Percentiles rank a stretch among this genome's conserved stretches.
These are phyloP conservation scores for Tenthredo amoena DNA, from an alignment of 2,888 invertebrate genomes.

Conservation along the genomic window DNA sequence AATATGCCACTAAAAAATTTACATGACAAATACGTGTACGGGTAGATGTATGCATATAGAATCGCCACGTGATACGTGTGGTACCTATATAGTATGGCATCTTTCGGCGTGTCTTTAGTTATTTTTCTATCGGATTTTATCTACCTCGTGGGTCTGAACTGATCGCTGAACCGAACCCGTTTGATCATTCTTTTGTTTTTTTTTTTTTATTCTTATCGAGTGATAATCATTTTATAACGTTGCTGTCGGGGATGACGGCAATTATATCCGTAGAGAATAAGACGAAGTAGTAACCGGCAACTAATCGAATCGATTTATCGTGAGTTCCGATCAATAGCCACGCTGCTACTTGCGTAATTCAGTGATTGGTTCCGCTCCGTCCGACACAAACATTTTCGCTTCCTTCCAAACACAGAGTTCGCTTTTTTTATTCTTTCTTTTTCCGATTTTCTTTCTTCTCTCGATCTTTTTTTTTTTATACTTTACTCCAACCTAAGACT, in stretches of 20 bases:
- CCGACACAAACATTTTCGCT: not conserved
- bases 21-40: not conserved
- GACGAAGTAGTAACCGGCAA: not conserved
- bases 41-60: not conserved
- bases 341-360: conserved; percentile 20
- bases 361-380: conserved; percentile 23
- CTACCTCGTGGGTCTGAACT: not conserved
- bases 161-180: not conserved
- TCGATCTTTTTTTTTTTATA: not conserved
- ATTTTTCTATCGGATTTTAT: not conserved
- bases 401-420: not conserved
- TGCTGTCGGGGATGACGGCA: not conserved
- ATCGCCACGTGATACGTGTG: not conserved
- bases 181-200: not conserved
- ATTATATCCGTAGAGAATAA: not conserved
- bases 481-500: not conserved
- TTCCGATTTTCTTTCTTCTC: not conserved
- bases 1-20: not conserved
- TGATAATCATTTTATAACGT: not conserved
- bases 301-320: conserved; percentile 34
- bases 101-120: not conserved
- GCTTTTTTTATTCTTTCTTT: not conserved
- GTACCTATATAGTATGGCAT: not conserved
- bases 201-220: not conserved
- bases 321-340: conserved; percentile 26